Evolutionary conservation across 2,888 invertebrate species (phyloP).

Genomic region (Autographa pulchrina): DNA sequence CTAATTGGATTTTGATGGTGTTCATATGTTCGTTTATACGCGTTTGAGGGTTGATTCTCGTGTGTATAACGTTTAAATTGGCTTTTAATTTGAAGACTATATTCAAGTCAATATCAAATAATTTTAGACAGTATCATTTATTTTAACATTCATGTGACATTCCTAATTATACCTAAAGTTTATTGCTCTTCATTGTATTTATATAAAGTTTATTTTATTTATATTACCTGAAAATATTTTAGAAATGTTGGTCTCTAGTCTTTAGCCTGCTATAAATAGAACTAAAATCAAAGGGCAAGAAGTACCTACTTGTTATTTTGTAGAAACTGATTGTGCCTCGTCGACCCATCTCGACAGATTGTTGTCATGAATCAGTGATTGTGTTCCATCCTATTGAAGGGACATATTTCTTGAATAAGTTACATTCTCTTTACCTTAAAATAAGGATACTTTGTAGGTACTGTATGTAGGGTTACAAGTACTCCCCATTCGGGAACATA

Average conservation of each 20-base stretch:
- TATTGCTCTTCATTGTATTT: no score
- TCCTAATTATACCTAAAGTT: no score
- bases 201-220: no score
- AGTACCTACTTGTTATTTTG: background rate
- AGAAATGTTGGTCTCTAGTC: background rate
- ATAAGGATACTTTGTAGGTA: background rate
- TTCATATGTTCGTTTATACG: slow-evolving; percentile 12
- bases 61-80: background rate
- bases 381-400: background rate
- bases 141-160: no score
- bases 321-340: background rate
- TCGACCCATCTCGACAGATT: background rate
- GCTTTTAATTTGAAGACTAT: background rate
- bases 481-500: no score
- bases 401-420: background rate
- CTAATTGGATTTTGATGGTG: slow-evolving; percentile 33
- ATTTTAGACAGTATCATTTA: no score
- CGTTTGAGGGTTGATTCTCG: background rate
- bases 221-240: background rate
- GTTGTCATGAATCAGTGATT: background rate
- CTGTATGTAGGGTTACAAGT: no score
- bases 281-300: background rate
- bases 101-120: background rate
- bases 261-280: background rate
- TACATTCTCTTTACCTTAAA: background rate